Conservation (phyloP, 2,797 vertebrate species). For the Hephaestus fuliginosus region DNA sequence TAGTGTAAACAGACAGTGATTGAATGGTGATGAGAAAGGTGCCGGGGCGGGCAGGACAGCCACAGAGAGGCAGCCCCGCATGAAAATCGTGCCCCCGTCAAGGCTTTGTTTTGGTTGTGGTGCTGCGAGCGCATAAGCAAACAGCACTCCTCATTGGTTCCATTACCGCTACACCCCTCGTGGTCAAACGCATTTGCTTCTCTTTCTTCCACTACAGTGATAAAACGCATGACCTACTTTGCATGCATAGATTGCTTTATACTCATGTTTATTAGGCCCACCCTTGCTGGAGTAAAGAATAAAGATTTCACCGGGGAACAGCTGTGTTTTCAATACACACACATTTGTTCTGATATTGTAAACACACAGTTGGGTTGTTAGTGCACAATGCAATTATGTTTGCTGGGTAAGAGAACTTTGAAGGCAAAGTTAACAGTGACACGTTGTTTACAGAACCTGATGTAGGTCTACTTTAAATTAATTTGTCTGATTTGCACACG, state of each 20-base stretch:
- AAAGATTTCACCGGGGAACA: slow-evolving; percentile 63
- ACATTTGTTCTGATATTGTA: slow-evolving; percentile 53
- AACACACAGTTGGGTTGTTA: slow-evolving; percentile 36
- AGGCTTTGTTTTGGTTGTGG: slow-evolving; percentile 80
- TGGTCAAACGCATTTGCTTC: slow-evolving; percentile 58
- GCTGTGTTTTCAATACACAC: slow-evolving; percentile 66
- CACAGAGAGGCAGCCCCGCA: slow-evolving; percentile 68
- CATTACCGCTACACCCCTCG: slow-evolving; percentile 74
- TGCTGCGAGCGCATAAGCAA: slow-evolving; percentile 78
- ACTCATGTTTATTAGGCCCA: slow-evolving; percentile 59
- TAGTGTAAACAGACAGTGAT: slow-evolving; percentile 89
- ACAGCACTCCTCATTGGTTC: slow-evolving; percentile 75
- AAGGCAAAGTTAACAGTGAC: slow-evolving; percentile 4
- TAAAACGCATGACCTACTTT: slow-evolving; percentile 79
- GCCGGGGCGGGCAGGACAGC: slow-evolving; percentile 71
- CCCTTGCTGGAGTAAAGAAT: slow-evolving; percentile 49
- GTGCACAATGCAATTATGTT: slow-evolving; percentile 21
- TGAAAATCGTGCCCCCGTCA: slow-evolving; percentile 72
- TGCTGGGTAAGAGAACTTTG: slow-evolving; percentile 6
- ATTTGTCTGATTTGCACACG: slow-evolving; percentile 7
- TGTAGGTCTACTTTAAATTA: slow-evolving; percentile 2
- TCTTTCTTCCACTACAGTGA: slow-evolving; percentile 56
- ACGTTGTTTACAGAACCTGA: slow-evolving; percentile 12
- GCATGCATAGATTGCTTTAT: slow-evolving; percentile 71
- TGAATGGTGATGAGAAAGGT: slow-evolving; percentile 86